Evolutionary conservation across 2,113 vertebrate species (phyloP), one percentile per base, ranked within the genome.

Genomic region (Embiotoca jacksoni): DNA sequence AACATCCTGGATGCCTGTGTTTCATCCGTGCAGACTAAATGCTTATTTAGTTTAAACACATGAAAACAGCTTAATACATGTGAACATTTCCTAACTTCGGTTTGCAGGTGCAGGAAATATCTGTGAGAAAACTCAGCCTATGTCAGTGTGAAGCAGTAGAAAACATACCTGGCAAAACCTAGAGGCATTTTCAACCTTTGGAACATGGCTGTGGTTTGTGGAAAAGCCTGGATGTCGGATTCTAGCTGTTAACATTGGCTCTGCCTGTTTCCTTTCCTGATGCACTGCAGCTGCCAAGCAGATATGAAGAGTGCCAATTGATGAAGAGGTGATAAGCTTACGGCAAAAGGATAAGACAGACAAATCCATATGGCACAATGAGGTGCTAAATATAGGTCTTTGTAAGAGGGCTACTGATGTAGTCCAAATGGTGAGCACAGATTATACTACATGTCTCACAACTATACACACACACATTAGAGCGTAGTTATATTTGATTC

Each of bases 141-240:
- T 37, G 11, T 1, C 3, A 0, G 15, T 5, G 23, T 15, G 5
- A 72, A 75, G 58, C 33, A 53, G 36, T 30, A 7, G 3, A 63
- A 32, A 64, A 83, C 91, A 13, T 91, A 92, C 91, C 91, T 92
- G 69, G 89, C 83, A 68, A 89, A 88, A 31, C 81, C 59, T 5
- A 91, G 80, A 78, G 89, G 91, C 72, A 88, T 63, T 78, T 84
- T 91, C 50, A 91, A 10, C 71, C 86, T 86, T 23, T 88, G 85
- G 11, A 91, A 81, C 91, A 92, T 92, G 59, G 30, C 53, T 77
- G 35, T 53, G 68, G 35, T 61, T 67, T 50, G 39, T 5, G n/a
- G 64, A 0, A 73, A 65, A 39, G 60, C 71, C 71, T 60, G 65
- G 56, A 46, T 13, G 9, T 52, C 60, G 74, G 53, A 32, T n/a